Percentiles rank a stretch among this genome's conserved stretches.
These are phyloP conservation scores for Chionoecetes opilio DNA, from an alignment of 1,140 invertebrate species.

Conservation along the genomic window DNA sequence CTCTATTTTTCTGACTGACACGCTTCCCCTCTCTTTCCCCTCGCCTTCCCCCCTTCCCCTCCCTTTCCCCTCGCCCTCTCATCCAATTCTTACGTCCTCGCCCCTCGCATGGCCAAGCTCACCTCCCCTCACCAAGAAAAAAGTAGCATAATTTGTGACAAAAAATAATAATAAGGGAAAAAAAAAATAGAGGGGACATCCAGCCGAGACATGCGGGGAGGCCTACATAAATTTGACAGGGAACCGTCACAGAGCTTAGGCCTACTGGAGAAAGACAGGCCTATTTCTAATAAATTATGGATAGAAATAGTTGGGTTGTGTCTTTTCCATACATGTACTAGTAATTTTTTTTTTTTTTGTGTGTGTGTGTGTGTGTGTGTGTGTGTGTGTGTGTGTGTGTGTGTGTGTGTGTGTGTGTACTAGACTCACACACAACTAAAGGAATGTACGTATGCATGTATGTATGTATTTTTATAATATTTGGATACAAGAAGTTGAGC, in stretches of 20 bases:
- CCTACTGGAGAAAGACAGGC: not conserved
- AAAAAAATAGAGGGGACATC: not conserved
- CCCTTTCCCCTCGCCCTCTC: not conserved
- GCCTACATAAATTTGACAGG: not conserved
- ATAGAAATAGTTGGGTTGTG: not conserved
- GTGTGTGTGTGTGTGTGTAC: not conserved
- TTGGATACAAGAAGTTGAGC: too few relatives aligned
- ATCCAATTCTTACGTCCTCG: not conserved
- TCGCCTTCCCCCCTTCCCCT: not conserved
- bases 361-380: slow-evolving; percentile 10
- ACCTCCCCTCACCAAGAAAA: too few relatives aligned
- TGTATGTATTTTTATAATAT: too few relatives aligned
- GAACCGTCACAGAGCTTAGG: not conserved
- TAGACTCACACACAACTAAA: not conserved
- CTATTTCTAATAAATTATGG: not conserved
- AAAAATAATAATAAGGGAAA: too few relatives aligned
- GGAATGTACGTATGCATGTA: not conserved
- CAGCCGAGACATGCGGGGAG: not conserved
- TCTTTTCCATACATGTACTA: not conserved
- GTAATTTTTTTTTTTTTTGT: not conserved
- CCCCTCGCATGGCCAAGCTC: too few relatives aligned
- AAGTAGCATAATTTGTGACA: too few relatives aligned
- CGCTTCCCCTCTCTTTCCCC: not conserved
- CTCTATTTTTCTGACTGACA: not conserved
- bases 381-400: not conserved